Base-by-base conservation (phyloP, 2,113 vertebrate genomes). In the Solea senegalensis region DNA sequence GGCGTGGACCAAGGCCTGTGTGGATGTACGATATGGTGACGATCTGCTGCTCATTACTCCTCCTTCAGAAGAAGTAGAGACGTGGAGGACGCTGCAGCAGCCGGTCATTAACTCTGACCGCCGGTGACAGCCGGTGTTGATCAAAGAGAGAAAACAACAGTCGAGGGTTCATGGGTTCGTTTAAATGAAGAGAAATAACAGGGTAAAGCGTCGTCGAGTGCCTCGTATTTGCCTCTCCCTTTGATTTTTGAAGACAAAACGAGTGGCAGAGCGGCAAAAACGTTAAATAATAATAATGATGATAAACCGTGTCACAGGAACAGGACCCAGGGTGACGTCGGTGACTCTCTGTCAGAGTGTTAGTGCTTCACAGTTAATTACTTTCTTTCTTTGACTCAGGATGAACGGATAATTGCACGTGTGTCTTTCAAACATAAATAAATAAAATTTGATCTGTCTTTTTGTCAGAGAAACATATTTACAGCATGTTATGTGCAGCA, bases 31-130 rank as follows among this genome's bases (percentile, higher is more conserved):
- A 10, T 69, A 52, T 49, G 27, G n/a, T 54, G 75, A 68, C 77
- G 60, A 52, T 51, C 62, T 50, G 73, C 41, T n/a, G 58, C 85
- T 92, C 82, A 83, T 90, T 90, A 91, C 54, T 39, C 49, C 67
- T 62, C n/a, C 0, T 21, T 21, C 21, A 21, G 21, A 21, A 71
- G 45, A 72, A 85, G 75, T 65, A 56, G 66, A 51, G 69, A 59
- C 8, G 66, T 60, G 76, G 70, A 49, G 72, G 15, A 65, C 65
- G 57, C 74, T 69, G 66, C 65, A 54, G 21, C 21, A 21, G 21
- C 21, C 64, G 44, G 21, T 60, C 79, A 82, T 78, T 84, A 85
- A 64, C 56, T 57, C 28, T 51, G 54, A 85, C 49, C 65, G 14
- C 44, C 43, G 7, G 5, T 44, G 73, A 74, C 72, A 72, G 76